These are phyloP conservation scores for Stenoptilia bipunctidactyla DNA, from an alignment of 2,888 invertebrate genomes.

Conservation along the genomic window DNA sequence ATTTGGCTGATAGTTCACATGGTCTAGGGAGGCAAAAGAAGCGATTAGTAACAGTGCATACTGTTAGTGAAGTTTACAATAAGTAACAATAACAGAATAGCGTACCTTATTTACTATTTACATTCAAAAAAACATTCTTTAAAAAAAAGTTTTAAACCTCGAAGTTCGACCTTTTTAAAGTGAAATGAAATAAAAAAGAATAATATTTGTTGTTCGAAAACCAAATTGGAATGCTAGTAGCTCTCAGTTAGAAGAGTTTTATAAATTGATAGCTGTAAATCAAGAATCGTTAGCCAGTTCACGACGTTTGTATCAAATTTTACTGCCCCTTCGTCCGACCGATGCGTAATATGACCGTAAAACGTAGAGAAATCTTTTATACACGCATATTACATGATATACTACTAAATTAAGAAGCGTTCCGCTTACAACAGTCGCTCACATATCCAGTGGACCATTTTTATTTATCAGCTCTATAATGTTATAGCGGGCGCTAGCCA, in stretches of 20 bases:
- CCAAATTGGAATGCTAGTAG: constrained; percentile 25
- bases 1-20: constrained; percentile 57
- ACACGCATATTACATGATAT: constrained; percentile 31
- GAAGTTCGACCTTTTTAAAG: too few relatives aligned
- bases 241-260: constrained; percentile 44
- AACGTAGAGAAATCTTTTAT: constrained; percentile 59
- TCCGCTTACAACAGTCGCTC: constrained; percentile 12
- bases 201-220: constrained; percentile 7
- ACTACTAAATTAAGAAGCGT: constrained; percentile 33
- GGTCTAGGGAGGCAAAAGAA: constrained; percentile 46
- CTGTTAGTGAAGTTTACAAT: constrained; percentile 50
- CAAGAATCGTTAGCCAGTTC: constrained; percentile 50
- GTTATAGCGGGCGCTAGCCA: constrained; percentile 49
- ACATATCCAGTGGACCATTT: constrained; percentile 23
- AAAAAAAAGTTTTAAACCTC: too few relatives aligned
- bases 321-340: constrained; percentile 31
- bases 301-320: constrained; percentile 58
- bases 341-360: constrained; percentile 52
- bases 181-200: too few relatives aligned
- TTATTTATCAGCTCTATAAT: constrained; percentile 34
- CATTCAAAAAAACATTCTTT: constrained; percentile 8
- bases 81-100: constrained; percentile 43
- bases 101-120: not conserved
- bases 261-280: constrained; percentile 60
- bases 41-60: constrained; percentile 66